Conservation (phyloP, 2,888 invertebrate species). For the Pandemis cinnamomeana region DNA sequence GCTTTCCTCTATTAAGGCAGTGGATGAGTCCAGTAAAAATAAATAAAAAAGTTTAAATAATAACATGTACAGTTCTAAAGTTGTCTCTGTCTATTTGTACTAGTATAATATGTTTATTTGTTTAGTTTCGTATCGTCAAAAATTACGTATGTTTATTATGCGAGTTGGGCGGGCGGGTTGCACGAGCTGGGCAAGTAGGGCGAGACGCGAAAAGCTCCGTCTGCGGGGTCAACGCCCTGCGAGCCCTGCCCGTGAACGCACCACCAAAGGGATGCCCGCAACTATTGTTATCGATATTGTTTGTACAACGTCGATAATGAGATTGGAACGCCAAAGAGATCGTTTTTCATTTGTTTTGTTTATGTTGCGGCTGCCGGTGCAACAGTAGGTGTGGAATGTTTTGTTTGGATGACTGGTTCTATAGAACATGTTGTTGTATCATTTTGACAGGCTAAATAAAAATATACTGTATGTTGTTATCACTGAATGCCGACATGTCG, state of each 20-base stretch:
- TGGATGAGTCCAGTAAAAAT: background rate
- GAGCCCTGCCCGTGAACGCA: slow-evolving; percentile 81
- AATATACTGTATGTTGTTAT: background rate
- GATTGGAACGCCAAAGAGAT: slow-evolving; percentile 33
- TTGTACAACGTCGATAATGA: slow-evolving; percentile 50
- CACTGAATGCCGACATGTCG: background rate
- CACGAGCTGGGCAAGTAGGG: slow-evolving; percentile 66
- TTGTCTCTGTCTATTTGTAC: slow-evolving; percentile 23
- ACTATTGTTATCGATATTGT: slow-evolving; percentile 72
- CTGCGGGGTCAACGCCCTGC: slow-evolving; percentile 78
- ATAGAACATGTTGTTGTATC: slow-evolving; percentile 1
- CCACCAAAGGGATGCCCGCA: slow-evolving; percentile 68
- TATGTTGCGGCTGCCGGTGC: slow-evolving; percentile 14
- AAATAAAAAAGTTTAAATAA: background rate
- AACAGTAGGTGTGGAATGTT: background rate
- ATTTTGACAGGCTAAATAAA: slow-evolving; percentile 38
- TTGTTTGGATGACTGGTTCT: background rate
- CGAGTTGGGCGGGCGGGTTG: slow-evolving; percentile 72
- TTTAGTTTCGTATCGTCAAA: slow-evolving; percentile 42
- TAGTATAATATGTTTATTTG: slow-evolving; percentile 20
- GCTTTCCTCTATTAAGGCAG: background rate
- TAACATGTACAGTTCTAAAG: slow-evolving; percentile 3
- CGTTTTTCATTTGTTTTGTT: slow-evolving; percentile 36
- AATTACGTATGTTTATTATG: slow-evolving; percentile 52
- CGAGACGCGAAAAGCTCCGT: slow-evolving; percentile 80